Conservation (phyloP, 2,113 vertebrate species). For the Eudyptes chrysolophus region DNA sequence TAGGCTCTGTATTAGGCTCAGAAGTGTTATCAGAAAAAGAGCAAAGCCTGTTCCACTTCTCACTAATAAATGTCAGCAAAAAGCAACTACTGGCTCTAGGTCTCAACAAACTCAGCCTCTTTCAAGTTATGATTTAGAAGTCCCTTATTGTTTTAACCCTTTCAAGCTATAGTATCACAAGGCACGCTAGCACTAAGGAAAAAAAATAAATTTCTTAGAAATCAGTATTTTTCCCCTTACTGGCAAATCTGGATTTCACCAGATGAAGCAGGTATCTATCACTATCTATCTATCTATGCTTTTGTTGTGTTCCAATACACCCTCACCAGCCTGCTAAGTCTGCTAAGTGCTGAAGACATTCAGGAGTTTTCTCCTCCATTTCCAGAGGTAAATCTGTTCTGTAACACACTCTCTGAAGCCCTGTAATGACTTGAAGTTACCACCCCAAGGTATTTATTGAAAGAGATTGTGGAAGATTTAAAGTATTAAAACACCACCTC, state of each 20-base stretch:
- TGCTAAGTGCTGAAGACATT: background rate
- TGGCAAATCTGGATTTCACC: background rate
- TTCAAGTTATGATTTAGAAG: background rate
- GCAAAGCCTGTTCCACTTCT: background rate
- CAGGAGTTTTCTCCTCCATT: background rate
- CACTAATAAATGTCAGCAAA: background rate
- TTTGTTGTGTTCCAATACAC: background rate
- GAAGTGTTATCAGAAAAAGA: background rate
- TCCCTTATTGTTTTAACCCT: background rate
- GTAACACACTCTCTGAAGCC: background rate
- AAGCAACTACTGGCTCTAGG: background rate
- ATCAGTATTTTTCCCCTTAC: background rate
- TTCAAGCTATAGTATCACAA: background rate
- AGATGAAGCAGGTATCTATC: background rate
- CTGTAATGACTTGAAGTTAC: background rate
- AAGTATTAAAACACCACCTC: background rate
- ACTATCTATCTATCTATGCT: too few species aligned
- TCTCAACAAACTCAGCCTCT: background rate
- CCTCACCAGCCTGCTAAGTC: background rate
- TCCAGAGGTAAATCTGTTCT: background rate
- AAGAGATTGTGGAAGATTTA: background rate
- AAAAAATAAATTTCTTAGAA: background rate
- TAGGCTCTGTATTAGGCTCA: background rate
- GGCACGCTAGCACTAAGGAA: accelerated
- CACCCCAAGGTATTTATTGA: background rate